Evolutionary conservation across 2,113 vertebrate genomes (phyloP).

Genomic region (Motacilla tschutschensis): DNA sequence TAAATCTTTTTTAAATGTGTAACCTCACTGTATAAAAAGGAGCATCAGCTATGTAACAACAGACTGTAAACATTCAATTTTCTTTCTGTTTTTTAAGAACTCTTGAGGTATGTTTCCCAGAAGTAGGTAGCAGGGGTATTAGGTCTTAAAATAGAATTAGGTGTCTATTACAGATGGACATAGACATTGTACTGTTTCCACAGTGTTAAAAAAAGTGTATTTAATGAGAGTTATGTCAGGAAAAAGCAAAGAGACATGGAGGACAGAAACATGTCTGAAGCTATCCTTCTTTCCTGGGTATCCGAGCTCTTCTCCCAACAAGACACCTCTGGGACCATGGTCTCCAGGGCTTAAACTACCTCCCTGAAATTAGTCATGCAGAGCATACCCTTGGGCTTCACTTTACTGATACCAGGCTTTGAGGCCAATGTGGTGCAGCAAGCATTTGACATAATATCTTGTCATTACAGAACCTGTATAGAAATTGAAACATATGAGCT

Average conservation of each 20-base stretch:
- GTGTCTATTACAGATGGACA: not conserved
- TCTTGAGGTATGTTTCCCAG: not conserved
- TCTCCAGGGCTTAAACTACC: not conserved
- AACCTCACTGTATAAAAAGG: not conserved
- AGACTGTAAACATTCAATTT: not conserved
- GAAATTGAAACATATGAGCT: not conserved
- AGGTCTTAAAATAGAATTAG: not conserved
- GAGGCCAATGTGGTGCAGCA: not conserved
- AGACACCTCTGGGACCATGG: accelerated
- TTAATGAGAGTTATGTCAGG: not conserved
- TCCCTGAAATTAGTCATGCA: not conserved
- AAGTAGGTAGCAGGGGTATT: not conserved
- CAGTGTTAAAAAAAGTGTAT: not conserved
- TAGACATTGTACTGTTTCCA: not conserved
- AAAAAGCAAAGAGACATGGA: not conserved
- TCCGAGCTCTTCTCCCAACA: not conserved
- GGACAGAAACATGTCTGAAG: not conserved
- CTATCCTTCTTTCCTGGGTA: not conserved
- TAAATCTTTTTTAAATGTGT: not conserved
- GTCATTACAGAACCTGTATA: not conserved
- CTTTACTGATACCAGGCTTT: not conserved
- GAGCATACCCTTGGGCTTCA: not conserved
- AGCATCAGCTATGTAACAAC: not conserved
- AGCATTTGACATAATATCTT: not conserved
- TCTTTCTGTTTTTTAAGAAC: not conserved